Base-by-base conservation (phyloP, 1,140 invertebrate genomes). In the Drosophila tropicalis region DNA sequence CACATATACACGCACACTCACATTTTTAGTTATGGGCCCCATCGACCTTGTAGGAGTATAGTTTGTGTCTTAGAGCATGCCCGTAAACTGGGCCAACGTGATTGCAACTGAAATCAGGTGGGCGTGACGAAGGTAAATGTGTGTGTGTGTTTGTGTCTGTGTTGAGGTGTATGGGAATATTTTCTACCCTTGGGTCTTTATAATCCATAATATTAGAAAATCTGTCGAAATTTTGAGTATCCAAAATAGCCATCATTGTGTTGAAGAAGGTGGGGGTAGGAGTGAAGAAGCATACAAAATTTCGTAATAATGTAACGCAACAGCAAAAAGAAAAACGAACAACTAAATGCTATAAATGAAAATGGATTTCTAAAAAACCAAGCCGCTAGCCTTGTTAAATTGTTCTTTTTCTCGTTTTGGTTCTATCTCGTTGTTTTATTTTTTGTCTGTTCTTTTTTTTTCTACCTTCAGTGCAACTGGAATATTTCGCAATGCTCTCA, bases 11-110 rank as follows among this genome's bases (percentile, higher is more conserved):
- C 44, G 60, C 44, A 67, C 68, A 77, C 69, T 58, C 47, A 79
- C 54, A 72, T 47, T 73, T 71, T 55, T 25, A 55, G 15, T 60
- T 51, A 71, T 63, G 70, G 85, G 86, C 84, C 17, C 44, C 89
- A 89, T 89, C 84, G 84, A 89, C 84, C 84, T 89, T 89, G 84
- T 89, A 89, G 85, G 84, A 89, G 76, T 76, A 80, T 89, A 89
- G 84, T 89, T 89, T 89, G 17, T 58, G 84, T 89, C 84, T 89
- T 89, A 77, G 84, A 89, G 84, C 84, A 90, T 79, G 81, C 85
- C 77, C 81, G 85, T 89, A 89, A 76, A 89, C 85, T 89, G 85
- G 84, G 84, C 84, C 84, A 89, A 89, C 84, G 85, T 78, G 85
- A 87, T 87, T 87, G 83, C 83, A 87, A 36, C 83, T 89, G 76